Base-by-base conservation (phyloP, 2,888 invertebrate species). In the Podabrus alpinus region DNA sequence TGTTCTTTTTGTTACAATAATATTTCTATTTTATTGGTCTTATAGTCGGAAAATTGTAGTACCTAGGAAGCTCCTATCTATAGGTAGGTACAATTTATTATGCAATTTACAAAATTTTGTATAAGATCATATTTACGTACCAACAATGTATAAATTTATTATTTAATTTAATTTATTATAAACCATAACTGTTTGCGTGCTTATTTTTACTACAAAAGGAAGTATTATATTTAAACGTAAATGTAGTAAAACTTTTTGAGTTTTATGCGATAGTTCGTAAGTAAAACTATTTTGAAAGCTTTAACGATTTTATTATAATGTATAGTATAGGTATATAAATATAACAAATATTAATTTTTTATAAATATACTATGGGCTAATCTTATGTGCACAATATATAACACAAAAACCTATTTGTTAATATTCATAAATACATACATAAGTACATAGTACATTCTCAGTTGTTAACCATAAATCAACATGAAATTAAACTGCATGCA, bases 401-500 rank as follows among this genome's bases (percentile, higher is more conserved):
- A 45, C 45, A 45, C n/a, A 15, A 9, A 13, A 7, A 21, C 24
- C n/a, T 10, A 24, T 64, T 64, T 21, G 13, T 64, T 21, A 17
- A 16, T 64, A 15, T 69, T 69, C 59, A 2, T 60, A 19, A 9
- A 7, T 1, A 69, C 16, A n/a, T n/a, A n/a, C n/a, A n/a, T n/a
- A n/a, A n/a, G n/a, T n/a, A n/a, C n/a, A n/a, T n/a, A n/a, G n/a
- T n/a, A n/a, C n/a, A n/a, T 16, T 25, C 24, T 9, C n/a, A 45
- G 45, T 2, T 45, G 59, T 24, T 64, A 66, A 15, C 59, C 59
- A 15, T 24, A 59, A 66, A 67, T 72, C 45, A 68, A 61, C 21
- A 17, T 71, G 60, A 24, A 67, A 67, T 66, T 60, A 72, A 72
- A 29, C 25, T 61, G 68, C 72, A 72, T 72, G 72, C 25, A 67